Evolutionary conservation across 2,113 vertebrate species (phyloP), one percentile per base, ranked within the genome.

Genomic region (Nipponia nippon): DNA sequence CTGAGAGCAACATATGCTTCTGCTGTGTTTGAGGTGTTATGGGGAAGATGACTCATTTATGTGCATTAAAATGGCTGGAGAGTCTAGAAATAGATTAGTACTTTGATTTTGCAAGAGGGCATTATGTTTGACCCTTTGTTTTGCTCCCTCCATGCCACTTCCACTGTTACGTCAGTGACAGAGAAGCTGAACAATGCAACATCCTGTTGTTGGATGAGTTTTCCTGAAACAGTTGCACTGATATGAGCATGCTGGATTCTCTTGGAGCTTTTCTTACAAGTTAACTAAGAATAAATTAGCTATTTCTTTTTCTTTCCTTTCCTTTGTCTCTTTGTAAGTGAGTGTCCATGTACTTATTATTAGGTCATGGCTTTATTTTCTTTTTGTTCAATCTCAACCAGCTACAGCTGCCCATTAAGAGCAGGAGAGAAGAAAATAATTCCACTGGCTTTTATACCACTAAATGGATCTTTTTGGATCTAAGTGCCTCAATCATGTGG

Each of bases 1-100:
- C 5, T 1, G 6, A 58, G 7, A 53, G 1, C 3, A 20, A n/a
- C 1, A 3, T 26, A 38, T 50, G 1, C 9, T 30, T 38, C 7
- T 38, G 10, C 10, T 40, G 4, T 47, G 9, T 56, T 78, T 44
- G 16, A 58, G 5, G 11, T 79, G 3, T 75, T 62, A 9, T 7
- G 7, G 36, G 17, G 15, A 70, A 75, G 7, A 6, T 40, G 7
- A 23, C 3, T 30, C 16, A 40, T 30, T 78, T 49, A 16, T 63
- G 20, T 20, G 40, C 1, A 1, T 50, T 62, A 72, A 71, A 87
- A 50, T 38, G 16, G 1, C 3, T 20, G 59, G 10, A 53, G 30
- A 26, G 3, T 3, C 36, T 87, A 15, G 34, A 52, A 72, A 86
- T 18, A 21, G 10, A 21, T 44, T 34, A 77, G 4, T 30, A 17